phyloP scores from a whole-genome alignment of 2,888 invertebrate genomes.

The Heliconius erato region DNA sequence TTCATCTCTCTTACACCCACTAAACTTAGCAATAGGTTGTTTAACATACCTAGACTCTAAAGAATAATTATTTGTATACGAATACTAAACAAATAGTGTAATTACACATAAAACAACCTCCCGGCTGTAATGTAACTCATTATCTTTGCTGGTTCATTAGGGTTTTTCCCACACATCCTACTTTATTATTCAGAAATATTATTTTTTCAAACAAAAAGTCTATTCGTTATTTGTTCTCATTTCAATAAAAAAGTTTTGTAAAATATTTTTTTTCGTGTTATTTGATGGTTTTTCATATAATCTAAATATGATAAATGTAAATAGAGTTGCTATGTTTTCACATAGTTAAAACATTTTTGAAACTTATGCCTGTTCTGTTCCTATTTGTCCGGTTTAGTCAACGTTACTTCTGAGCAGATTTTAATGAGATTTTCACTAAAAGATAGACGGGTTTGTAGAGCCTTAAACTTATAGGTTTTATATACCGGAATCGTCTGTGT shows the following conservation, averaged over 20 bases:
- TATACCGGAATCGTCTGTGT: too few species aligned
- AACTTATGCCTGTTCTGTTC: too few species aligned
- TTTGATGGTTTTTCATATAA: background rate
- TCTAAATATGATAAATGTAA: background rate
- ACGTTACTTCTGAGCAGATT: too few species aligned
- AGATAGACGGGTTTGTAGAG: too few species aligned
- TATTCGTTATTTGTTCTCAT: slow-evolving; percentile 20
- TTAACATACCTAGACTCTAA: background rate
- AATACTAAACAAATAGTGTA: slow-evolving; percentile 2
- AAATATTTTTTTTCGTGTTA: background rate
- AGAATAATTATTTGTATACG: background rate
- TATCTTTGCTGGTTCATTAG: slow-evolving; percentile 28
- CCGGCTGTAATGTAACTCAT: slow-evolving; percentile 17
- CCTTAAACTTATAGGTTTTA: too few species aligned
- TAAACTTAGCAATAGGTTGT: background rate
- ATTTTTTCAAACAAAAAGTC: slow-evolving; percentile 32
- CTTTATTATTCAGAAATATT: slow-evolving; percentile 30
- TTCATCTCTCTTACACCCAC: background rate
- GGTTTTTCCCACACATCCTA: slow-evolving; percentile 8
- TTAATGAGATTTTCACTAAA: too few species aligned
- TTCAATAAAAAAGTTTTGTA: slow-evolving; percentile 6
- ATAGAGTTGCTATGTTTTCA: background rate
- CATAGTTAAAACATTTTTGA: background rate
- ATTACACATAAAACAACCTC: slow-evolving; percentile 19
- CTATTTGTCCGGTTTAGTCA: too few species aligned